A percentile compares a stretch with the other conserved stretches of the same genome.
phyloP scores from a whole-genome alignment of 2,888 invertebrate species.

The Corythucha ciliata region DNA sequence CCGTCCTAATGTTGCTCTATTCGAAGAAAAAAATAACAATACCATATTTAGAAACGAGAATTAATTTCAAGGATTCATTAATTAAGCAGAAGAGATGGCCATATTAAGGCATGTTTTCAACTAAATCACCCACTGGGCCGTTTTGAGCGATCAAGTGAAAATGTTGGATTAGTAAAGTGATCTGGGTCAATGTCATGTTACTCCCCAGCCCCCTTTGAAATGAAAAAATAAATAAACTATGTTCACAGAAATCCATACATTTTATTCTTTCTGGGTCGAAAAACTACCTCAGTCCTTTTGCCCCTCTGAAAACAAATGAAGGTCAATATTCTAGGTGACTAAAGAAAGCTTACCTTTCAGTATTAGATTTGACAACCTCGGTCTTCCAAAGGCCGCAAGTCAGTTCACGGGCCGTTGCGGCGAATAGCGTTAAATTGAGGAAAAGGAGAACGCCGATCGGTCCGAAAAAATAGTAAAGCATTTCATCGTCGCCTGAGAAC shows the following conservation, averaged over 20 bases:
- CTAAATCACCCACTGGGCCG: too few relatives aligned
- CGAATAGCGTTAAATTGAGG: constrained; percentile 69
- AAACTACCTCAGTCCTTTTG: too few relatives aligned
- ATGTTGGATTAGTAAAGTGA: not conserved
- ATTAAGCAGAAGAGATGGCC: too few relatives aligned
- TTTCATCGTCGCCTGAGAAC: constrained; percentile 59
- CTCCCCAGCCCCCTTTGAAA: too few relatives aligned
- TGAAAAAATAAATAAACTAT: too few relatives aligned
- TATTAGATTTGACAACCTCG: constrained; percentile 76
- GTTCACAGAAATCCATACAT: too few relatives aligned
- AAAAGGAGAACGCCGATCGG: constrained; percentile 70
- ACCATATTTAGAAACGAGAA: not conserved
- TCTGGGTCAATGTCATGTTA: not conserved
- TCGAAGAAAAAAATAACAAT: too few relatives aligned
- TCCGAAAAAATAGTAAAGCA: constrained; percentile 74
- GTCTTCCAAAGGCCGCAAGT: constrained; percentile 83
- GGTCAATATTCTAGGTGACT: too few relatives aligned
- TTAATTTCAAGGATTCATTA: not conserved
- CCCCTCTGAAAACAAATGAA: too few relatives aligned
- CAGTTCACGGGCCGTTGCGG: constrained; percentile 70
- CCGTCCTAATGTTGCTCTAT: constrained; percentile 66
- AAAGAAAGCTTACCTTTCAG: constrained; percentile 49
- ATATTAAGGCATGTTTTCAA: too few relatives aligned
- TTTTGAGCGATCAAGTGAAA: too few relatives aligned
- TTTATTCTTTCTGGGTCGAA: too few relatives aligned